Evolutionary conservation across 2,888 invertebrate species (phyloP).

Genomic region (Bunonema sp.): DNA sequence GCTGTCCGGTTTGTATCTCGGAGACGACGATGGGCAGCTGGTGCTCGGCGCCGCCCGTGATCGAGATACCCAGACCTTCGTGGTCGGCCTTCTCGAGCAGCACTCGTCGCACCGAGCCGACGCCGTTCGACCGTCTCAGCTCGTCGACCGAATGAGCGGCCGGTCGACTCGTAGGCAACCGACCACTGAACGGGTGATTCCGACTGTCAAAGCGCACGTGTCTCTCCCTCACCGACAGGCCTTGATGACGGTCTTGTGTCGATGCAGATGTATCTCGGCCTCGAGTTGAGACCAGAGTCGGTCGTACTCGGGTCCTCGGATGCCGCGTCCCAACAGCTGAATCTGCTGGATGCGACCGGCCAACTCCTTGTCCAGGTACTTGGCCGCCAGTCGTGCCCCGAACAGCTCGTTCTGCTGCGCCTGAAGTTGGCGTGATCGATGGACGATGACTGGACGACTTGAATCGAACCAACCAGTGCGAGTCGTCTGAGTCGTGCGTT

Average conservation of each 20-base stretch:
- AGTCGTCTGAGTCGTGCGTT: too few relatives aligned
- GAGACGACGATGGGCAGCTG: conserved; percentile 66
- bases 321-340: conserved; percentile 64
- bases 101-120: conserved; percentile 51
- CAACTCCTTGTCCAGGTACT: conserved; percentile 62
- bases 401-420: conserved; percentile 67
- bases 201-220: too few relatives aligned
- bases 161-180: conserved; percentile 2
- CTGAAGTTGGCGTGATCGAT: conserved; percentile 59
- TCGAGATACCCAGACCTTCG: conserved; percentile 69
- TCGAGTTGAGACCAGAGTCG: conserved; percentile 68
- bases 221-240: conserved; percentile 50
- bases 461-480: not conserved
- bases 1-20: conserved; percentile 63
- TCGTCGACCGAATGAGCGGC: too few relatives aligned
- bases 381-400: conserved; percentile 68
- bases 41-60: conserved; percentile 71
- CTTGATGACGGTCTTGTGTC: conserved; percentile 63
- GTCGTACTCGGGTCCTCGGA: conserved; percentile 65
- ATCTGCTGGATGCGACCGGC: conserved; percentile 61
- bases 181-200: conserved; percentile 3
- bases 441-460: conserved; percentile 22
- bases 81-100: conserved; percentile 60
- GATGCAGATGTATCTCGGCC: conserved; percentile 68
- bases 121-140: too few relatives aligned